These are phyloP conservation scores for Antechinus stuartii DNA, from an alignment of 2,113 vertebrate species.

Conservation along the genomic window DNA sequence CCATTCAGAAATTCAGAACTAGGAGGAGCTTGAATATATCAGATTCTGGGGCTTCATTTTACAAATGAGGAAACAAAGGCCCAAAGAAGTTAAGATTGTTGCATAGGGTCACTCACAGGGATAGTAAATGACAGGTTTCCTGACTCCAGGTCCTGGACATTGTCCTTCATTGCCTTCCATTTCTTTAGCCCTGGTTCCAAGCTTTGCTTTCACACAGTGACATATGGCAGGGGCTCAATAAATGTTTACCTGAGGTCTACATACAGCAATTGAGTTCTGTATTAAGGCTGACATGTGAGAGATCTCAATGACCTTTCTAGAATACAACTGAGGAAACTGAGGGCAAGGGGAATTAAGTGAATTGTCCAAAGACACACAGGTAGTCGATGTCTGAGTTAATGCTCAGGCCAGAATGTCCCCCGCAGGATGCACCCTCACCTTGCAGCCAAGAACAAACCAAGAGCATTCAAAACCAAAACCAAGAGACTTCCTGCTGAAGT, in stretches of 20 bases:
- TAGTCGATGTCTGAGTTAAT: background rate
- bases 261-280: background rate
- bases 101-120: background rate
- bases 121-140: background rate
- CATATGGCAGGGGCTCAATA: background rate
- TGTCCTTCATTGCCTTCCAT: background rate
- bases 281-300: background rate
- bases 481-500: background rate
- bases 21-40: background rate
- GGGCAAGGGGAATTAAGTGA: background rate
- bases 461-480: background rate
- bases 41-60: background rate
- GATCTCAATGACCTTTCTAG: background rate
- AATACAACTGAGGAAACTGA: background rate
- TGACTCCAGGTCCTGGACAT: background rate
- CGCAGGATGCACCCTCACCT: fast-evolving
- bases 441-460: background rate
- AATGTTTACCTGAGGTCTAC: background rate
- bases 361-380: background rate
- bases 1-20: background rate
- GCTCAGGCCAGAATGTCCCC: background rate
- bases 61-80: too few species aligned
- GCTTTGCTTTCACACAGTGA: background rate
- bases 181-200: background rate
- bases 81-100: background rate